phyloP scores from a whole-genome alignment of 2,113 vertebrate genomes.

The Passer montanus region DNA sequence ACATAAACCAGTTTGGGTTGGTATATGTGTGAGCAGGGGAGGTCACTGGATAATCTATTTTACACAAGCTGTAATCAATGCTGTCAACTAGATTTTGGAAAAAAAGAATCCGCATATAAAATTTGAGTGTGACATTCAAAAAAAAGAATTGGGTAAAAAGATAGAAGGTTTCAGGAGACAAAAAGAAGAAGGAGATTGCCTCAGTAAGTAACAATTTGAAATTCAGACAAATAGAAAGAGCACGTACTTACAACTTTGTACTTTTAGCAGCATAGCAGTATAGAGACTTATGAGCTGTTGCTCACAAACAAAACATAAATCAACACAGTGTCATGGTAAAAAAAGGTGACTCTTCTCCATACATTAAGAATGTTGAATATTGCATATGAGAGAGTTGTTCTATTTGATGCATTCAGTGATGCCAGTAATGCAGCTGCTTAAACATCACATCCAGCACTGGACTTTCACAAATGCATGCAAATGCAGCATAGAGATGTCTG shows the following conservation, averaged over 20 bases:
- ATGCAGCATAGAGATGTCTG: neutral
- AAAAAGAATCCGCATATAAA: neutral
- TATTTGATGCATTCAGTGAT: neutral
- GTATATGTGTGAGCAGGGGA: accelerated
- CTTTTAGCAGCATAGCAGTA: neutral
- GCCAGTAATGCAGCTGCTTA: neutral
- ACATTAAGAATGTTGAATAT: neutral
- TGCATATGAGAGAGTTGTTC: neutral
- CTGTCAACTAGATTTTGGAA: neutral
- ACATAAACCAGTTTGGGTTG: neutral
- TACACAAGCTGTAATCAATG: neutral
- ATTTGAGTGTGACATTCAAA: neutral
- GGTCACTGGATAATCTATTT: neutral
- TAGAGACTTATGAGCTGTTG: neutral
- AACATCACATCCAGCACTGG: neutral
- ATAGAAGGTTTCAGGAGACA: neutral
- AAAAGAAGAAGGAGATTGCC: neutral
- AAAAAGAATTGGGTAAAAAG: neutral
- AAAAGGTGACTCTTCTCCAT: neutral
- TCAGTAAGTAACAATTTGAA: neutral
- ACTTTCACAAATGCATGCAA: neutral
- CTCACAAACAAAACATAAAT: neutral
- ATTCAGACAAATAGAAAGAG: neutral
- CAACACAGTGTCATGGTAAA: neutral
- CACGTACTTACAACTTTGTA: neutral